A percentile compares a stretch with the other conserved stretches of the same genome.
Conservation (phyloP, 2,888 invertebrate species). For the Aleiodes testaceus region DNA sequence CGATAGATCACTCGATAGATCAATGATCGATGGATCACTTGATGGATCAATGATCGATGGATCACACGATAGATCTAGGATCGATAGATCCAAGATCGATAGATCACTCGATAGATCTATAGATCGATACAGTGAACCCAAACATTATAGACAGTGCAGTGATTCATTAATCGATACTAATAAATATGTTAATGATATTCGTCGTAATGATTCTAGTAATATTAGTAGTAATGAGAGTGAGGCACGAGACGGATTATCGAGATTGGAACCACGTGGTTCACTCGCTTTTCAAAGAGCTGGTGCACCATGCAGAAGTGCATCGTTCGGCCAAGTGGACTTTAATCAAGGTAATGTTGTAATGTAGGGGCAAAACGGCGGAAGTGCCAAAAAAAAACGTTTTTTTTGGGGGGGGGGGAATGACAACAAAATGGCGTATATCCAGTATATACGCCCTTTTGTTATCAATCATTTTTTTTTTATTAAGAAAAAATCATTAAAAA, state of each 20-base stretch:
- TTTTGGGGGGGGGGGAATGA: too few species aligned
- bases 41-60: slow-evolving; percentile 12
- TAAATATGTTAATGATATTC: slow-evolving; percentile 49
- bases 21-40: slow-evolving; percentile 11
- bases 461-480: too few species aligned
- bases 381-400: neutral
- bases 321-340: slow-evolving; percentile 90
- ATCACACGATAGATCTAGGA: too few species aligned
- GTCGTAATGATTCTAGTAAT: slow-evolving; percentile 40
- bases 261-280: slow-evolving; percentile 64
- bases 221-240: slow-evolving; percentile 58
- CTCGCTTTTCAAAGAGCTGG: slow-evolving; percentile 61
- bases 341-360: slow-evolving; percentile 66
- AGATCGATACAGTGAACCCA: slow-evolving; percentile 44
- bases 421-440: too few species aligned
- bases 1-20: slow-evolving; percentile 12
- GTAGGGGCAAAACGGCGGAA: too few species aligned
- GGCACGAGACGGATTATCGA: slow-evolving; percentile 65
- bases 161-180: slow-evolving; percentile 62
- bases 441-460: too few species aligned
- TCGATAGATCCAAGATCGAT: too few species aligned
- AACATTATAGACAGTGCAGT: slow-evolving; percentile 66
- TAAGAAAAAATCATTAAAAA: too few species aligned
- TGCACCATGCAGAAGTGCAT: slow-evolving; percentile 85
- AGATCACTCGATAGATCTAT: too few species aligned